phyloP scores from a whole-genome alignment of 1,140 invertebrate species.

The Ridgeia piscesae region DNA sequence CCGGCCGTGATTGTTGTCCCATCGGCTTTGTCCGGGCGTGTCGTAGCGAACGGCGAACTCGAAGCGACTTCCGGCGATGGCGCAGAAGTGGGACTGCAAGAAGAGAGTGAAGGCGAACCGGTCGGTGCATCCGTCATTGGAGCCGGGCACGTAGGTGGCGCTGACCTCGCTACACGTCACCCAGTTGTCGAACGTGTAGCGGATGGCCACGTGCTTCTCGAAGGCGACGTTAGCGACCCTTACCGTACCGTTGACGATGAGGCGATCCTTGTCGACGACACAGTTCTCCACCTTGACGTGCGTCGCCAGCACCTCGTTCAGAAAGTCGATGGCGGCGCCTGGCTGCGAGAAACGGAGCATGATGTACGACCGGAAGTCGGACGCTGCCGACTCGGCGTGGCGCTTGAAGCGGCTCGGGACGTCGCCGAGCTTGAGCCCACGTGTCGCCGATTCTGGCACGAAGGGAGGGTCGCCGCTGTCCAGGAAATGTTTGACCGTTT shows the following conservation, averaged over 20 bases:
- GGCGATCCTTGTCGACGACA: constrained; percentile 61
- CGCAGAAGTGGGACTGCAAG: constrained; percentile 58
- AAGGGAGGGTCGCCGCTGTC: constrained; percentile 52
- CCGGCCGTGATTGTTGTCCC: constrained; percentile 83
- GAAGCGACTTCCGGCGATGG: constrained; percentile 69
- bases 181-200: constrained; percentile 87
- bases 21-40: constrained; percentile 75
- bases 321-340: constrained; percentile 71
- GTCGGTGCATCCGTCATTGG: constrained; percentile 91
- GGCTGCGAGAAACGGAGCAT: constrained; percentile 83
- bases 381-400: not conserved
- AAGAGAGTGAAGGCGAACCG: constrained; percentile 76
- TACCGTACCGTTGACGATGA: constrained; percentile 80
- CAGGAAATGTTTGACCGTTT: constrained; percentile 71
- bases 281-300: constrained; percentile 85
- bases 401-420: not conserved
- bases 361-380: constrained; percentile 51
- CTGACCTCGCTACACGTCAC: constrained; percentile 75
- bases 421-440: constrained; percentile 38
- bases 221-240: constrained; percentile 88
- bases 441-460: constrained; percentile 53
- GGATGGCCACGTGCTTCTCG: constrained; percentile 84
- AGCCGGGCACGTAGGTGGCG: constrained; percentile 79
- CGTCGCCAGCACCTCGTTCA: constrained; percentile 72
- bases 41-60: constrained; percentile 82